Base-by-base conservation (phyloP, 2,888 invertebrate species). In the Pollenia labialis region DNA sequence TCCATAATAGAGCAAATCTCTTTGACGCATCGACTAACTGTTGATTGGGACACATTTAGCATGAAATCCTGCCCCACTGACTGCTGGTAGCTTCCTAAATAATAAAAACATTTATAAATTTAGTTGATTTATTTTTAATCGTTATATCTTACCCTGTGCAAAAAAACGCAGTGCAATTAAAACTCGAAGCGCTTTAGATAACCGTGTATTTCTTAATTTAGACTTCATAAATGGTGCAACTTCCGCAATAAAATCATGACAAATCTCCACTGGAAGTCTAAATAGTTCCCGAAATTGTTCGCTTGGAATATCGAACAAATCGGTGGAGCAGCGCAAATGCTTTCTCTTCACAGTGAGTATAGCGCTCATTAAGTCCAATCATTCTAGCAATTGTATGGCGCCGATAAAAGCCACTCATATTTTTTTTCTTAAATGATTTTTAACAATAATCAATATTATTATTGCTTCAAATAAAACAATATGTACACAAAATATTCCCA, bases 11-110 rank as follows among this genome's bases (percentile, higher is more conserved):
- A n/a, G n/a, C n/a, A n/a, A n/a, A n/a, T n/a, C n/a, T n/a, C n/a
- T n/a, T n/a, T n/a, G n/a, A n/a, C n/a, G n/a, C n/a, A n/a, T n/a
- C n/a, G n/a, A n/a, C n/a, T n/a, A n/a, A n/a, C n/a, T n/a, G n/a
- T 48, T 7, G 48, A 1, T 60, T 71, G 44, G 8, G 18, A 71
- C 0, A 71, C 42, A 42, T 44, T 56, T 4, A 71, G 71, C n/a
- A 71, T 44, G 16, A 71, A 71, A 46, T 71, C 56, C 18, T 56
- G 71, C 11, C 71, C 71, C 16, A 71, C 71, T 74, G 74, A 74
- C 14, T 56, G 42, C 54, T 71, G 71, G 18, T 71, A 71, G 18
- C 71, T 71, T 56, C 71, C 56, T 71, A 42, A 42, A 18, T 54
- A 16, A 54, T 23, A 23, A 23, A 23, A 23, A 2, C 18, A 23